Evolutionary conservation across 2,797 vertebrate genomes (phyloP).

Genomic region (Poecile montanus): DNA sequence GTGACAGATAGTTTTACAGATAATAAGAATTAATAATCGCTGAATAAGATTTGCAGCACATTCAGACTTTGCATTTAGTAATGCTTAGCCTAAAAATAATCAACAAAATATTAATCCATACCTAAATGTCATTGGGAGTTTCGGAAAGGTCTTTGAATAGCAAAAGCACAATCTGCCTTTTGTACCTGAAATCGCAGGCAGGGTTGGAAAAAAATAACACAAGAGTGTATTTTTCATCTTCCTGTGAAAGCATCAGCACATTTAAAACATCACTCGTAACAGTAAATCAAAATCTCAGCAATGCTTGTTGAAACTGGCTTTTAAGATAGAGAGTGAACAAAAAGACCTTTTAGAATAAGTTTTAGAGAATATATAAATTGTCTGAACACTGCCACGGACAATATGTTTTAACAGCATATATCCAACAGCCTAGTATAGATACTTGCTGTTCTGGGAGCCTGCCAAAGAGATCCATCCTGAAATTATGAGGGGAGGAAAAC

Average conservation of each 20-base stretch:
- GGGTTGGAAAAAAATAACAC: neutral
- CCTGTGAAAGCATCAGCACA: neutral
- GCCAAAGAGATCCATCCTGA: slow-evolving; percentile 29
- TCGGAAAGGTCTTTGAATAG: slow-evolving; percentile 30
- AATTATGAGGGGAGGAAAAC: neutral
- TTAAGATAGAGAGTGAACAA: slow-evolving; percentile 24
- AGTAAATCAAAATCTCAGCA: slow-evolving; percentile 48
- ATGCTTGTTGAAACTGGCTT: slow-evolving; percentile 35
- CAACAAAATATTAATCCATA: slow-evolving; percentile 35
- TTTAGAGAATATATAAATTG: slow-evolving; percentile 35
- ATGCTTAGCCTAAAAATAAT: slow-evolving; percentile 49
- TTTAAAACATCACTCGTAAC: slow-evolving; percentile 36
- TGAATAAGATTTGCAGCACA: slow-evolving; percentile 36
- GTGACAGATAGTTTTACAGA: slow-evolving; percentile 31
- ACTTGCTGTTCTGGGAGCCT: slow-evolving; percentile 5
- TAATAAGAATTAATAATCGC: slow-evolving; percentile 44
- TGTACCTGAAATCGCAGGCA: slow-evolving; percentile 4
- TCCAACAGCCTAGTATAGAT: neutral
- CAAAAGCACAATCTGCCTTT: neutral
- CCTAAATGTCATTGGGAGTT: slow-evolving; percentile 42
- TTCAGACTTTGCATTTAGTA: slow-evolving; percentile 38
- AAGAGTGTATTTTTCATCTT: slow-evolving; percentile 34
- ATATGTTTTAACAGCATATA: slow-evolving; percentile 23
- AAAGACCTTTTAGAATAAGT: slow-evolving; percentile 36
- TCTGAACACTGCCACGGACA: slow-evolving; percentile 5